These are phyloP conservation scores for Oreochromis grahami DNA, from an alignment of 2,797 vertebrate species.

Conservation along the genomic window DNA sequence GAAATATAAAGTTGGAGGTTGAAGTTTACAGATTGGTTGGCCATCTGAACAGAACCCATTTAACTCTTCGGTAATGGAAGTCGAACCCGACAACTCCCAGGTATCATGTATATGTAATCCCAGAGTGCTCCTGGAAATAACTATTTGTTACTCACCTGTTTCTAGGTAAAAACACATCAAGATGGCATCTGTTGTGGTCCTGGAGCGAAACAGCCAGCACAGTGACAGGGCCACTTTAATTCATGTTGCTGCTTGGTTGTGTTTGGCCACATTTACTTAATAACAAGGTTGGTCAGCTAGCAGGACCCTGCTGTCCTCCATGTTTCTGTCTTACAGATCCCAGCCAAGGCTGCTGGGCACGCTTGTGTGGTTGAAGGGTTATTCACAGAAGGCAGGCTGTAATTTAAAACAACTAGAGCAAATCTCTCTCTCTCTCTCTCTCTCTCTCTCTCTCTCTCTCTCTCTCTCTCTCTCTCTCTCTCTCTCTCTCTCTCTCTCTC, in stretches of 20 bases:
- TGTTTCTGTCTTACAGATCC: slow-evolving; percentile 21
- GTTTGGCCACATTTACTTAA: slow-evolving; percentile 45
- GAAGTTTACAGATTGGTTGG: not conserved
- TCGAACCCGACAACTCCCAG: not conserved
- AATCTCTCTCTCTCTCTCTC: slow-evolving; percentile 26
- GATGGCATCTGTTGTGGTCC: slow-evolving; percentile 21
- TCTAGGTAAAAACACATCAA: slow-evolving; percentile 1
- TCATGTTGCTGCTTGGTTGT: slow-evolving; percentile 36
- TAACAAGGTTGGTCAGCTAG: slow-evolving; percentile 61
- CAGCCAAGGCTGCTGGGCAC: not conserved
- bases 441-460: slow-evolving; percentile 31
- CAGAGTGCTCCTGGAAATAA: slow-evolving; percentile 14
- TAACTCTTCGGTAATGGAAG: not conserved
- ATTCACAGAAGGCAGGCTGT: slow-evolving; percentile 71
- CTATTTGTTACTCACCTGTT: slow-evolving; percentile 1
- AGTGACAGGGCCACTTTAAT: slow-evolving; percentile 47
- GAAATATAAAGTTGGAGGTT: not conserved
- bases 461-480: slow-evolving; percentile 22
- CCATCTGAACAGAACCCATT: not conserved
- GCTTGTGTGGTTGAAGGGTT: slow-evolving; percentile 67
- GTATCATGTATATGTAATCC: not conserved
- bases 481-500: slow-evolving; percentile 22
- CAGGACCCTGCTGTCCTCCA: slow-evolving; percentile 31
- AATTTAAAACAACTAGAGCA: slow-evolving; percentile 80
- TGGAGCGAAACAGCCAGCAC: slow-evolving; percentile 3